Percentiles rank a stretch among this genome's conserved stretches.
Evolutionary conservation across 1,140 invertebrate species (phyloP).

Genomic region (Diachasma alloeum): DNA sequence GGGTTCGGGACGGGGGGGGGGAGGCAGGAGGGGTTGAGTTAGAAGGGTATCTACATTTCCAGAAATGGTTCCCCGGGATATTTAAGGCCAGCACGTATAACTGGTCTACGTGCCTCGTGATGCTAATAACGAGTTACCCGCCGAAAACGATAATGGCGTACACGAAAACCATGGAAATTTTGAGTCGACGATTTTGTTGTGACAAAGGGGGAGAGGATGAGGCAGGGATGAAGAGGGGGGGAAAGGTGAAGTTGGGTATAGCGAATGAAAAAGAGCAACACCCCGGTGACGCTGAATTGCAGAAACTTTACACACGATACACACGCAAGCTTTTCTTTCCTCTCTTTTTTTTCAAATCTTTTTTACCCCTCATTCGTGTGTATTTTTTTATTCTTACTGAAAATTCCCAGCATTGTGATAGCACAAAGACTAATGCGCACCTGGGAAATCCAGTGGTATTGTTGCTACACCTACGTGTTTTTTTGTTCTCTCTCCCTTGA

Average conservation of each 20-base stretch:
- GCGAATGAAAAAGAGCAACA: background rate
- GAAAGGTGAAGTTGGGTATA: background rate
- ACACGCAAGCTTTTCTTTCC: background rate
- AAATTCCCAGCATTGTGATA: background rate
- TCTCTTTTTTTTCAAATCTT: background rate
- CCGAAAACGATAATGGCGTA: conserved; percentile 16
- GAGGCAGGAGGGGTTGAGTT: background rate
- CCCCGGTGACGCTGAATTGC: background rate
- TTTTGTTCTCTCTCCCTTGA: background rate
- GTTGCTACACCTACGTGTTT: background rate
- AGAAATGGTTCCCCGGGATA: conserved; percentile 21
- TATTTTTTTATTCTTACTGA: background rate
- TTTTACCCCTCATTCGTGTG: background rate
- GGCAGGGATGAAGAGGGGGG: background rate
- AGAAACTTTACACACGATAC: background rate
- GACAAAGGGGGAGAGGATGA: background rate
- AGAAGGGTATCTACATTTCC: background rate
- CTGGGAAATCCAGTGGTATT: background rate
- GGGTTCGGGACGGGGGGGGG: background rate
- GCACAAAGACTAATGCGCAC: background rate
- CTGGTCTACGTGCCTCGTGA: conserved; percentile 13
- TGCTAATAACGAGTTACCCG: conserved; percentile 22
- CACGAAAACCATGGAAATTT: conserved; percentile 4
- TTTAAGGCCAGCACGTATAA: conserved; percentile 22
- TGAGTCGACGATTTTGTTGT: background rate